phyloP scores from a whole-genome alignment of 2,113 vertebrate genomes.

The Phylloscopus trochiloides region DNA sequence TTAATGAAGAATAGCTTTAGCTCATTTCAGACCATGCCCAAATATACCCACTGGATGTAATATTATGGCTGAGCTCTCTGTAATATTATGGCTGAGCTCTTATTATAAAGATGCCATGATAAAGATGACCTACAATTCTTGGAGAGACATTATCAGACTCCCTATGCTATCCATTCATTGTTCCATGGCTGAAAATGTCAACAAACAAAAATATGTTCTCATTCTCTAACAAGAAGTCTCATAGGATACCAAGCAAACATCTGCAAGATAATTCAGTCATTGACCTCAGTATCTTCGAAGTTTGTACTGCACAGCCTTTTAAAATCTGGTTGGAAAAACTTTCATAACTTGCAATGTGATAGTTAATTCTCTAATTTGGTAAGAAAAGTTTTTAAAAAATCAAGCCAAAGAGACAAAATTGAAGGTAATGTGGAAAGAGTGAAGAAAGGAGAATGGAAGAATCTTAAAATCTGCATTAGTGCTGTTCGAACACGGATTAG shows the following conservation, averaged over 20 bases:
- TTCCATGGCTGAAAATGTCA: neutral
- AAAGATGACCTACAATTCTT: conserved; percentile 24
- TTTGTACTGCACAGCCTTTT: neutral
- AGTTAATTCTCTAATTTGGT: neutral
- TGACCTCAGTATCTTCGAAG: neutral
- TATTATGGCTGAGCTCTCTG: neutral
- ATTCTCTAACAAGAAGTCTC: neutral
- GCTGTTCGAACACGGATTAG: neutral
- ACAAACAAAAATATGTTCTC: neutral
- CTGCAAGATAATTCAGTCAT: conserved; percentile 2
- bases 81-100: neutral
- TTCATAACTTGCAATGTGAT: neutral
- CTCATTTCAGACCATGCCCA: conserved; percentile 4
- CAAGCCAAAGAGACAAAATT: neutral
- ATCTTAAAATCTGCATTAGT: neutral
- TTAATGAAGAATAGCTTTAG: conserved; percentile 26
- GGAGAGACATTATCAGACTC: neutral
- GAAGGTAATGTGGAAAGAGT: neutral
- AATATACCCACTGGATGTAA: neutral
- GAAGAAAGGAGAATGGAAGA: neutral
- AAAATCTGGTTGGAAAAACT: neutral
- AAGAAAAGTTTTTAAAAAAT: neutral
- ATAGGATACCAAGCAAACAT: neutral
- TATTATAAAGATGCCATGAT: neutral
- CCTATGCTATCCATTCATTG: neutral